Evolutionary conservation across 2,113 vertebrate species (phyloP).

Genomic region (Paramisgurnus dabryanus): DNA sequence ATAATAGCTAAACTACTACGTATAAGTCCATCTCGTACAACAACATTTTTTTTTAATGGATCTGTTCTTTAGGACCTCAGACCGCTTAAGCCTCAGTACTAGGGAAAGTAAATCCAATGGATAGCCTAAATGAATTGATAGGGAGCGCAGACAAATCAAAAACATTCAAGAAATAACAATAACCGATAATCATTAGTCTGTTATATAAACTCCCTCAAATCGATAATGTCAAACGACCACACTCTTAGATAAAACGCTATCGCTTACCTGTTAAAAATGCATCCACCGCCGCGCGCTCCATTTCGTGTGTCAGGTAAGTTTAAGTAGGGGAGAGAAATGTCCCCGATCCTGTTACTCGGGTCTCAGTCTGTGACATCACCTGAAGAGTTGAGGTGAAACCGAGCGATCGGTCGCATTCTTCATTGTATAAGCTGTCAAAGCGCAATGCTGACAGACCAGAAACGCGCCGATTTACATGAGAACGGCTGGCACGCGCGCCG

Average conservation of each 20-base stretch:
- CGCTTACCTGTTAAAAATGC: slow-evolving; percentile 35
- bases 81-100: not conserved
- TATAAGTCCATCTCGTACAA: too few relatives aligned
- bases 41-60: not conserved
- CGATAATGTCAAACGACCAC: not conserved
- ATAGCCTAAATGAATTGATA: slow-evolving; percentile 30
- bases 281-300: slow-evolving; percentile 21
- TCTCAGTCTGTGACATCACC: slow-evolving; percentile 57
- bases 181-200: not conserved
- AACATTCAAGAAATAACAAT: not conserved
- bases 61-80: not conserved
- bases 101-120: slow-evolving; percentile 5
- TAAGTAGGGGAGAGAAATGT: slow-evolving; percentile 42
- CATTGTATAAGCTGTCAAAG: slow-evolving; percentile 25
- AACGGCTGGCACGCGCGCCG: not conserved
- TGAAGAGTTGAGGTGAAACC: slow-evolving; percentile 47
- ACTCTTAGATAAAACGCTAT: slow-evolving; percentile 7
- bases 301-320: slow-evolving; percentile 60
- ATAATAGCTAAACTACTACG: not conserved
- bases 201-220: not conserved
- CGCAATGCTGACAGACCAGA: slow-evolving; percentile 15
- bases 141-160: not conserved
- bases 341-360: slow-evolving; percentile 58
- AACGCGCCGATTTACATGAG: not conserved
- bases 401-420: slow-evolving; percentile 33